Evolutionary conservation across 2,113 vertebrate species (phyloP).

Genomic region (Poeciliopsis turrubarensis): DNA sequence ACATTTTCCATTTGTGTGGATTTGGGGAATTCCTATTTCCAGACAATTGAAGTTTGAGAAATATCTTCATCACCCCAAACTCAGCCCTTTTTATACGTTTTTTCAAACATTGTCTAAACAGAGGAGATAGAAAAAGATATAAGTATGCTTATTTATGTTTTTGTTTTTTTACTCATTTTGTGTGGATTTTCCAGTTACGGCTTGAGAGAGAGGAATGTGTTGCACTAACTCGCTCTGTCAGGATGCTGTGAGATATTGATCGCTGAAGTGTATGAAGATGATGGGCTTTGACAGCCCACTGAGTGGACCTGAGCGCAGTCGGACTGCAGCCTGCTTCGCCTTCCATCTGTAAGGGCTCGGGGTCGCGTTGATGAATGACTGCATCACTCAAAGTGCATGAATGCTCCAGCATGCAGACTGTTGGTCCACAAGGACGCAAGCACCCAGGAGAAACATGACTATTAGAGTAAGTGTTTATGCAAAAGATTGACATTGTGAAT

Average conservation of each 20-base stretch:
- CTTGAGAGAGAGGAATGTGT: slow-evolving; percentile 34
- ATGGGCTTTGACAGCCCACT: slow-evolving; percentile 77
- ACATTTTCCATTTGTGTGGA: slow-evolving; percentile 18
- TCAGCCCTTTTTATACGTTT: not conserved
- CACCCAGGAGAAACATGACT: slow-evolving; percentile 29
- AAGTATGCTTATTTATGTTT: not conserved
- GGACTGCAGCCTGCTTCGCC: slow-evolving; percentile 54
- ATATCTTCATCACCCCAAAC: not conserved
- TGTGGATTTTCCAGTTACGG: slow-evolving; percentile 13
- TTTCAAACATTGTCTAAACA: slow-evolving; percentile 1
- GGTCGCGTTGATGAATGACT: slow-evolving; percentile 62
- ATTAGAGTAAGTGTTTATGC: slow-evolving; percentile 36
- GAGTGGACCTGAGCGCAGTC: slow-evolving; percentile 64
- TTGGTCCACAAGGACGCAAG: slow-evolving; percentile 20
- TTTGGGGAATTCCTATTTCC: slow-evolving; percentile 8
- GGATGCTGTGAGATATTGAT: slow-evolving; percentile 78
- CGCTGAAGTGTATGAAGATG: slow-evolving; percentile 73
- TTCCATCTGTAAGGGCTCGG: slow-evolving; percentile 53
- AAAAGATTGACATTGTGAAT: slow-evolving; percentile 28
- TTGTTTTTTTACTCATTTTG: slow-evolving; percentile 6
- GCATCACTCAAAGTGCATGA: slow-evolving; percentile 53
- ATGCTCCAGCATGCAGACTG: slow-evolving; percentile 37
- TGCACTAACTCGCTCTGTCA: slow-evolving; percentile 68
- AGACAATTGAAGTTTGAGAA: slow-evolving; percentile 3
- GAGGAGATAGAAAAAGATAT: not conserved